phyloP scores from a whole-genome alignment of 2,113 vertebrate genomes.

The Halcyon senegalensis region DNA sequence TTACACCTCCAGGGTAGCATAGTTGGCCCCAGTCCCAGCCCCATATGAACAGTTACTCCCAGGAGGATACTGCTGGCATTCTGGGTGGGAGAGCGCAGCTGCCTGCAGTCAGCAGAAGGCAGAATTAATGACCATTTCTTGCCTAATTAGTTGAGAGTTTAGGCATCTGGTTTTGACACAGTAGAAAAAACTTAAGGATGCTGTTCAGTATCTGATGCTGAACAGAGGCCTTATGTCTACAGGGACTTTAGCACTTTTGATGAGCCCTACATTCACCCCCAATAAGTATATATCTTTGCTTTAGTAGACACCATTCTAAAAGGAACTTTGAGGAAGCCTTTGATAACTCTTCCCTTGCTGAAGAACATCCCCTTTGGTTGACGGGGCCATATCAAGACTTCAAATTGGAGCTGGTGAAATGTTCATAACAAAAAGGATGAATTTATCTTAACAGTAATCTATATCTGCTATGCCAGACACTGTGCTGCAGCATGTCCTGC shows the following conservation, averaged over 20 bases:
- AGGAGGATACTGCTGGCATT: neutral
- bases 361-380: slow-evolving; percentile 22
- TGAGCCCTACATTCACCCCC: slow-evolving; percentile 8
- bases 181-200: neutral
- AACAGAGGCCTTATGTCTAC: neutral
- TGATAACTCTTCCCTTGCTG: slow-evolving; percentile 51
- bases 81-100: neutral
- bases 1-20: accelerated
- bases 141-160: neutral
- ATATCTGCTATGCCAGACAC: slow-evolving; percentile 27
- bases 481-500: slow-evolving; percentile 12
- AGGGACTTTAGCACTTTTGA: slow-evolving; percentile 27
- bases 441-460: slow-evolving; percentile 56
- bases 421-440: slow-evolving; percentile 29
- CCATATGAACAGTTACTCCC: accelerated
- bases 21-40: accelerated
- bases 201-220: neutral
- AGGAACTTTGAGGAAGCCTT: slow-evolving; percentile 42
- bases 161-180: slow-evolving; percentile 11
- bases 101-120: neutral
- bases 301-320: slow-evolving; percentile 8
- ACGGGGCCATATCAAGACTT: slow-evolving; percentile 35
- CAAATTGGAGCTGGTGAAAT: slow-evolving; percentile 9
- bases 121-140: slow-evolving; percentile 19
- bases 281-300: neutral